Conservation (phyloP, 2,113 vertebrate genomes). For the Gavia stellata region DNA sequence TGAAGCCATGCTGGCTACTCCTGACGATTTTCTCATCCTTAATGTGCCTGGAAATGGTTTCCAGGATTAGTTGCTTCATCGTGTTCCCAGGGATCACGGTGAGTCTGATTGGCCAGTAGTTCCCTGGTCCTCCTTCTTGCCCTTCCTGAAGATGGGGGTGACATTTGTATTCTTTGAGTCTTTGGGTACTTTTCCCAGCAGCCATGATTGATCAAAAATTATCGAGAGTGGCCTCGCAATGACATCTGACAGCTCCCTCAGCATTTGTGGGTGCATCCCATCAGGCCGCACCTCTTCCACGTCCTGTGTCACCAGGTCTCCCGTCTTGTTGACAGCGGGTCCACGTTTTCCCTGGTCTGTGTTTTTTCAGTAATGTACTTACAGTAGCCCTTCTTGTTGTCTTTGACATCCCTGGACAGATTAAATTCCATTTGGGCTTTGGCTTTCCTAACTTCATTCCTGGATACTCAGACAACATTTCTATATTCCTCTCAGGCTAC, state of each 20-base stretch:
- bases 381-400: neutral
- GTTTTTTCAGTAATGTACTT: neutral
- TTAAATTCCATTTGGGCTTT: neutral
- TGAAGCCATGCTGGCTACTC: neutral
- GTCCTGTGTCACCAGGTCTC: neutral
- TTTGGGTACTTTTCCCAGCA: neutral
- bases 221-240: neutral
- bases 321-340: neutral
- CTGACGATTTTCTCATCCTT: neutral
- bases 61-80: neutral
- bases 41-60: neutral
- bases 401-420: neutral
- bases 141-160: neutral
- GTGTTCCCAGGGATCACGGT: fast-evolving
- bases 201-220: neutral
- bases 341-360: neutral
- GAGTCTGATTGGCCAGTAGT: neutral
- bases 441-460: neutral
- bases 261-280: neutral
- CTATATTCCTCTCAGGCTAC: neutral
- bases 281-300: neutral
- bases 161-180: neutral
- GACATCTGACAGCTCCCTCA: neutral
- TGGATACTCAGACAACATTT: neutral
- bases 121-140: neutral